Percentiles rank a stretch among this genome's conserved stretches.
These are phyloP conservation scores for Scopus umbretta DNA, from an alignment of 2,113 vertebrate genomes.

Conservation along the genomic window DNA sequence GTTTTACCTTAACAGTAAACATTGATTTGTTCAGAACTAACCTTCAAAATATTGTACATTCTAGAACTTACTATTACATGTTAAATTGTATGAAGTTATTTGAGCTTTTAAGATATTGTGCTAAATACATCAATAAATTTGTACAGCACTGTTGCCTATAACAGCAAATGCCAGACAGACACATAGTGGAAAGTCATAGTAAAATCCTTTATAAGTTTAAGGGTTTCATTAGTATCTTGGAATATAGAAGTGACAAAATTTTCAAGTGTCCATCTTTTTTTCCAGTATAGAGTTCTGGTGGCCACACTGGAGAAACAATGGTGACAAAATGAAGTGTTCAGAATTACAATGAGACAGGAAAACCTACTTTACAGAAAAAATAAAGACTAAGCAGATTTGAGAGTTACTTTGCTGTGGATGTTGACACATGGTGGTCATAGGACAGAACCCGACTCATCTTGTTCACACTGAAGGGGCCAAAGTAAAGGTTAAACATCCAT, in stretches of 20 bases:
- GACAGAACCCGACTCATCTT: not conserved
- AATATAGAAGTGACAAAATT: not conserved
- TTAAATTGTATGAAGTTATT: not conserved
- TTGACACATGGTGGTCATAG: not conserved
- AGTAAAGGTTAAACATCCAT: not conserved
- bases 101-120: not conserved
- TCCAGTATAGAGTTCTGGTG: not conserved
- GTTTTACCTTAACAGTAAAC: not conserved
- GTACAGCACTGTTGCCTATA: not conserved
- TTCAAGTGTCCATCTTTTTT: not conserved
- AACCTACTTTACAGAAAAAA: not conserved
- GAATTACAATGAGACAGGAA: not conserved
- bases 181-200: not conserved
- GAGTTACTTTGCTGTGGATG: not conserved
- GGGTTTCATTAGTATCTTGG: not conserved
- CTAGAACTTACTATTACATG: not conserved
- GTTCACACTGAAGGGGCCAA: not conserved
- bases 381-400: not conserved
- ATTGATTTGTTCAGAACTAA: not conserved
- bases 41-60: not conserved
- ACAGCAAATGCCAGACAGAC: not conserved
- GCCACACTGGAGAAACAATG: not conserved
- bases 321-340: not conserved
- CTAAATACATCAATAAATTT: not conserved
- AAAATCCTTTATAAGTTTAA: not conserved